A percentile compares a stretch with the other conserved stretches of the same genome.
These are phyloP conservation scores for Takifugu ocellatus DNA, from an alignment of 2,797 vertebrate genomes.

Conservation along the genomic window DNA sequence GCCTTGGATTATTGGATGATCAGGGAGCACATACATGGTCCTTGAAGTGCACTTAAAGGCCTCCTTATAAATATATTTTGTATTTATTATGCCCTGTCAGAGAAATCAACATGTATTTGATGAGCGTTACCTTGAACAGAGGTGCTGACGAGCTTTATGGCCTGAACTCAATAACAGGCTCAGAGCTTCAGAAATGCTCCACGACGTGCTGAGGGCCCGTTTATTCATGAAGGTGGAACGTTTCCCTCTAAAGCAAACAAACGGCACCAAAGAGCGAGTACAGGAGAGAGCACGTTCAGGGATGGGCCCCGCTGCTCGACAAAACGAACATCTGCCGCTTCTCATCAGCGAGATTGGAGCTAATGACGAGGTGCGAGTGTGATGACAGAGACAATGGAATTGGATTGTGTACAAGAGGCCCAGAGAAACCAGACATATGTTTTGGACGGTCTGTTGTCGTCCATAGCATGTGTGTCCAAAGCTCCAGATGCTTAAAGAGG, in stretches of 20 bases:
- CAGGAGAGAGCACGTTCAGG: conserved; percentile 53
- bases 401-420: conserved; percentile 70
- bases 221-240: conserved; percentile 38
- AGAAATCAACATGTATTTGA: conserved; percentile 15
- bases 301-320: conserved; percentile 57
- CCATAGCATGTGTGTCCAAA: conserved; percentile 11
- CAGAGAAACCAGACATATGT: conserved; percentile 72
- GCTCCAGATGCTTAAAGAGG: conserved; percentile 15
- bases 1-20: conserved; percentile 69
- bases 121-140: conserved; percentile 15
- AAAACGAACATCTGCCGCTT: conserved; percentile 77
- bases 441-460: conserved; percentile 53
- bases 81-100: conserved; percentile 27
- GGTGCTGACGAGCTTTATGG: conserved; percentile 6
- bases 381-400: conserved; percentile 73
- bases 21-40: conserved; percentile 59
- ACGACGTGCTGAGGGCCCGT: conserved; percentile 9
- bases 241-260: conserved; percentile 25
- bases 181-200: background rate
- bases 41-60: conserved; percentile 26
- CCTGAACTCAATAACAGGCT: conserved; percentile 13
- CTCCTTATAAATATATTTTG: conserved; percentile 1
- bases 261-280: conserved; percentile 45
- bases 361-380: conserved; percentile 73
- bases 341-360: conserved; percentile 75